Evolutionary conservation across 30 jellyfish, hydroid and myxozoan species (phyloP), one percentile per base, ranked within the genome.

Genomic region (Hydractinia symbiolongicarpus): DNA sequence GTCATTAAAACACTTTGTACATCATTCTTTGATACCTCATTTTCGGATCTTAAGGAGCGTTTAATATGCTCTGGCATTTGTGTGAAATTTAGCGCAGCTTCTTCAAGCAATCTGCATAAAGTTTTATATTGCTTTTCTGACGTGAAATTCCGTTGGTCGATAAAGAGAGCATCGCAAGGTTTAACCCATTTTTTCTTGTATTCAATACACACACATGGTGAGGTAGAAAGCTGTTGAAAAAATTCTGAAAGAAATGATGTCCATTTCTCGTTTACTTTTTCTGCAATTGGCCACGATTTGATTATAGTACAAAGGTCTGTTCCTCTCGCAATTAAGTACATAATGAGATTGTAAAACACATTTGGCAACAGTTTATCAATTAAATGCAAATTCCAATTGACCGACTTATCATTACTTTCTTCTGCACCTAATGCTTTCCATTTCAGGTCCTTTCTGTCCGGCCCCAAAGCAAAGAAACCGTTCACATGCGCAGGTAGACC

Each of bases 381-480:
- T 8, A 88, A 83, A 76, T 62, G 79, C 64, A 21, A 52, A 67
- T 88, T 88, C 96, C 96, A 88, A 10, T 73, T 52, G 13, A 79
- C 86, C 50, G 72, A 77, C 54, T 83, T 61, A 62, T 88, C 96
- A 50, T 72, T 83, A 79, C 15, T 21, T 13, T 6, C 55, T 44
- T 66, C 76, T 9, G 64, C 84, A 6, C 79, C 67, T 20, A 53
- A 64, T 16, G 95, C 51, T 7, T 74, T 73, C 96, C 96, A 88
- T 57, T 88, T 88, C 84, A 88, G 61, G 61, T 88, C 96, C 74
- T 79, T 79, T 19, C 96, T 13, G 84, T 88, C 96, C 11, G 83
- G 89, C 51, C 94, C 88, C 40, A 88, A 90, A 0, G 96, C 96
- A 79, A 88, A 88, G 78, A 16, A 83, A 13, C 96, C 96, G 62